Evolutionary conservation across 2,797 vertebrate genomes (phyloP).

Genomic region (Protonibea diacanthus): DNA sequence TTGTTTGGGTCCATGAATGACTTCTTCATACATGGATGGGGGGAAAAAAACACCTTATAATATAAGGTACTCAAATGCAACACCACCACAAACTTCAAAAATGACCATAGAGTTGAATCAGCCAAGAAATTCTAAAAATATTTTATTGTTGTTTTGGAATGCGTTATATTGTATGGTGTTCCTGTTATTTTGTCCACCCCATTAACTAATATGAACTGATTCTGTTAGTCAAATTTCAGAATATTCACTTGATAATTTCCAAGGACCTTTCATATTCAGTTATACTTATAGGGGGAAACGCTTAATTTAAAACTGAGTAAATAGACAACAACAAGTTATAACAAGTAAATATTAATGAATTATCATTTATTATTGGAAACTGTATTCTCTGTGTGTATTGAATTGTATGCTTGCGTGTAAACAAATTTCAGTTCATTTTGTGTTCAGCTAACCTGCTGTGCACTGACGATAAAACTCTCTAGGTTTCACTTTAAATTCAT

Average conservation of each 20-base stretch:
- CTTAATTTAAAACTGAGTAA: background rate
- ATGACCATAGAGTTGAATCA: background rate
- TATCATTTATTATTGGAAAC: background rate
- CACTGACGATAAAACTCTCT: background rate
- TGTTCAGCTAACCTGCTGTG: background rate
- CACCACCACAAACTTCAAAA: background rate
- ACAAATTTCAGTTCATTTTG: background rate
- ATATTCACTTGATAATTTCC: background rate
- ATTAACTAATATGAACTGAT: background rate
- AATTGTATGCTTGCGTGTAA: background rate
- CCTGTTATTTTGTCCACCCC: background rate
- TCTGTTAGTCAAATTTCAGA: background rate
- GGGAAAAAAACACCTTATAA: background rate
- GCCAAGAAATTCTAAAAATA: too few species aligned
- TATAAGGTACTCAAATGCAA: slow-evolving; percentile 2
- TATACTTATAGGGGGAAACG: background rate
- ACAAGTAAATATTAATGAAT: background rate
- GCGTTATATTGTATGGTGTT: background rate
- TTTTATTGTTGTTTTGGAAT: background rate
- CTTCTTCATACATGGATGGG: background rate
- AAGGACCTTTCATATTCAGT: too few species aligned
- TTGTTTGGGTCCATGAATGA: background rate
- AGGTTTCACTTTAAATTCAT: background rate
- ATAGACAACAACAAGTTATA: too few species aligned
- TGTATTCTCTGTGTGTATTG: background rate